Percentiles rank a stretch among this genome's conserved stretches.
Evolutionary conservation across 1,140 invertebrate species (phyloP).

Genomic region (Hormaphis cornu): DNA sequence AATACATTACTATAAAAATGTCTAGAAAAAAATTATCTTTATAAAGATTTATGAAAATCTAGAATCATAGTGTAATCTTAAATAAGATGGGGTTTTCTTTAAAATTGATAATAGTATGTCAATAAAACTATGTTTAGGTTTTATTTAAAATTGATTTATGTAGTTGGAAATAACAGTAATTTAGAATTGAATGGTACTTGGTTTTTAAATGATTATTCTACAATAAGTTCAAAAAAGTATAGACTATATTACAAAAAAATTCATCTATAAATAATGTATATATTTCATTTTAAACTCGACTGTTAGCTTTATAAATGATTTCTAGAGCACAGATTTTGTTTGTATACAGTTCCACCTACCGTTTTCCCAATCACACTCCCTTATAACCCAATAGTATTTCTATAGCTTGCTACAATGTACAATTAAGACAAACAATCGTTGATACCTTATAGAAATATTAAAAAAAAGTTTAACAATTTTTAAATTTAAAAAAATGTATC

Average conservation of each 20-base stretch:
- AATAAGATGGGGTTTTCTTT: no score
- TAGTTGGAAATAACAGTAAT: neutral
- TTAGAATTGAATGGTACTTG: neutral
- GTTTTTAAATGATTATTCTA: neutral
- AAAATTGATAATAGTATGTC: no score
- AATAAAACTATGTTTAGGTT: no score
- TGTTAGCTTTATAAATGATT: neutral
- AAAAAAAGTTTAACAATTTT: neutral
- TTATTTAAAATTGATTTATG: no score
- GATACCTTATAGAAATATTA: neutral
- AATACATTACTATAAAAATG: no score
- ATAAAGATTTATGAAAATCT: no score
- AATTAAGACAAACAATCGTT: conserved; percentile 11
- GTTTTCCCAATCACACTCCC: conserved; percentile 12
- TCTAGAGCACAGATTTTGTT: conserved; percentile 10
- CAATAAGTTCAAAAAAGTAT: conserved; percentile 11
- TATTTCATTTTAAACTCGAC: conserved; percentile 3
- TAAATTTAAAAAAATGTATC: conserved; percentile 18
- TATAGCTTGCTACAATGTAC: conserved; percentile 2
- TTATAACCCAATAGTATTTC: conserved; percentile 12
- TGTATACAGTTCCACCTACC: conserved; percentile 20
- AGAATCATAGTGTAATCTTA: no score
- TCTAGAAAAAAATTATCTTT: no score
- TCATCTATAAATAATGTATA: conserved; percentile 21
- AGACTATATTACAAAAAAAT: conserved; percentile 27